These are phyloP conservation scores for Epizoanthus stellaris DNA, from an alignment of 92 coral and sea anemone species.

Conservation along the genomic window DNA sequence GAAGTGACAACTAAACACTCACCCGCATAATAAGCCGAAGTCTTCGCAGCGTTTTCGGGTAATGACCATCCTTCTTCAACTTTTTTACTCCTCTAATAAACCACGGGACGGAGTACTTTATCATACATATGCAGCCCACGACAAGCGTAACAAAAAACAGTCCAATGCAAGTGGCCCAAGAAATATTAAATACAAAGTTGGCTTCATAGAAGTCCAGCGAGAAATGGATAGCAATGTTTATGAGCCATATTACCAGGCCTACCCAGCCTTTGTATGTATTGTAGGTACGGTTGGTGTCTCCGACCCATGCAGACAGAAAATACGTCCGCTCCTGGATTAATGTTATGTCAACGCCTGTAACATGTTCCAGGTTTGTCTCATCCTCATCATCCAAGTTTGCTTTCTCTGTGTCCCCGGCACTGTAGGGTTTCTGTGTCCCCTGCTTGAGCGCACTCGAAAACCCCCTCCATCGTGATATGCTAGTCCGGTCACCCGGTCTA, in stretches of 20 bases:
- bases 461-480: constrained; percentile 31
- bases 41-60: constrained; percentile 83
- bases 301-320: constrained; percentile 87
- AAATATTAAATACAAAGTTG: constrained; percentile 78
- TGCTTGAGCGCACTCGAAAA: constrained; percentile 16
- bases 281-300: constrained; percentile 73
- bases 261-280: constrained; percentile 82
- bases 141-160: constrained; percentile 76
- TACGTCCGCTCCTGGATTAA: constrained; percentile 74
- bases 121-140: constrained; percentile 79
- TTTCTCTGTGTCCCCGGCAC: constrained; percentile 12
- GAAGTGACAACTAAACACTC: constrained; percentile 21
- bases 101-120: constrained; percentile 92
- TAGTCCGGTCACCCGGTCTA: neutral
- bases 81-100: constrained; percentile 85
- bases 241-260: constrained; percentile 79
- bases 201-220: constrained; percentile 91
- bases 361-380: neutral
- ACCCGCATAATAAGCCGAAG: constrained; percentile 78
- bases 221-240: constrained; percentile 81
- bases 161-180: constrained; percentile 94
- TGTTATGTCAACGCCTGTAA: constrained; percentile 67
- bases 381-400: constrained; percentile 21
- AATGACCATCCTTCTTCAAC: constrained; percentile 83
- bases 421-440: neutral